Base-by-base conservation (phyloP, 64 coral and sea anemone genomes). In the Pachyseris speciosa region DNA sequence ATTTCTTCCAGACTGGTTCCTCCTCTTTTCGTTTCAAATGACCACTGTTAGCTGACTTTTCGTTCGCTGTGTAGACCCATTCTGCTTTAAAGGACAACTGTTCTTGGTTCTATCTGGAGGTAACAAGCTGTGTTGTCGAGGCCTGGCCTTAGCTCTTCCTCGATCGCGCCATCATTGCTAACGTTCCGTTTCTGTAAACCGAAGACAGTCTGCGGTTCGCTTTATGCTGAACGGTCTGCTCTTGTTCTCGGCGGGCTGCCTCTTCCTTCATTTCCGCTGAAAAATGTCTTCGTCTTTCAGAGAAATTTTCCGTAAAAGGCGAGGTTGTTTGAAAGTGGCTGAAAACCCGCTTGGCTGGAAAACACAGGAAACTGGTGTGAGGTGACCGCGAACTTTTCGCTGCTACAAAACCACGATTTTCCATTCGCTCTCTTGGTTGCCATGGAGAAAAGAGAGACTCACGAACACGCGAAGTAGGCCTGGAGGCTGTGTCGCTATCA, bases 1-100 rank as follows among this genome's bases (percentile, higher is more conserved):
- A 80, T 58, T 68, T 80, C 57, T 92, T 92, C 89, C 89, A 92
- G 2, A 92, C 48, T 28, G 89, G 83, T 37, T 84, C 89, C 67
- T 92, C 89, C 41, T 92, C 89, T 45, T 75, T 84, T 12, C 30
- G 55, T 24, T 84, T 44, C 12, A 64, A 24, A 37, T 37, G 0
- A 0, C 26, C 2, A 19, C 20, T 74, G 49, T 22, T 26, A 0
- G 28, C 42, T 30, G 3, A 39, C 13, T 39, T 37, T 4, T 61
- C 50, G 25, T 3, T 33, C 34, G 0, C 31, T 16, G 30, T 24
- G 16, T 38, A 11, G 20, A 53, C 29, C 26, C 75, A 34, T 53
- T 36, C 19, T 78, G 24, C 17, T 50, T 1, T 30, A 17, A 8
- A 9, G 22, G 29, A 26, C 0, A 22, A 25, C 25, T 75, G 5